phyloP scores from a whole-genome alignment of 1,140 invertebrate genomes.

The Pemphigus obesinymphae region DNA sequence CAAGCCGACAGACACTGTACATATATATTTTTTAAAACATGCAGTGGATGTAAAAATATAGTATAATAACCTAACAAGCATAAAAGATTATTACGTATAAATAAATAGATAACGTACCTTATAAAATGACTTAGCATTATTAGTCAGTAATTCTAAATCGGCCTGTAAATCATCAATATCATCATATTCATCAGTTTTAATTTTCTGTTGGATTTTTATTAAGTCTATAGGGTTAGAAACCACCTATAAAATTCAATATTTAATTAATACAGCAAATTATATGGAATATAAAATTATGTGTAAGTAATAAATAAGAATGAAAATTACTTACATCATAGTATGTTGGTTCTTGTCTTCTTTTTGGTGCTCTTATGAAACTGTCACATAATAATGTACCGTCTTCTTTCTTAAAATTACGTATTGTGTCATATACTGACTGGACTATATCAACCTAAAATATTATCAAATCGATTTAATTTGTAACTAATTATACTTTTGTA shows the following conservation, averaged over 20 bases:
- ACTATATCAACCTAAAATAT: conserved; percentile 70
- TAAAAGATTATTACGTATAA: conserved; percentile 30
- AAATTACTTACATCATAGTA: conserved; percentile 66
- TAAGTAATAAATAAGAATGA: background rate
- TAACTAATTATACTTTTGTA: background rate
- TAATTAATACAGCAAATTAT: background rate
- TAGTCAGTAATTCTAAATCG: conserved; percentile 82
- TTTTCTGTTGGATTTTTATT: conserved; percentile 88
- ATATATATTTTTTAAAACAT: too few species aligned
- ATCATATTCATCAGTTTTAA: conserved; percentile 91
- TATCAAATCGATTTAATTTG: conserved; percentile 43
- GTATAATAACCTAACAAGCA: too few species aligned
- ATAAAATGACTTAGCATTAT: conserved; percentile 90
- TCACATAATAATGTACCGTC: conserved; percentile 88
- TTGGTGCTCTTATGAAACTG: conserved; percentile 88
- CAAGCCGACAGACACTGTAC: too few species aligned
- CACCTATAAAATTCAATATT: conserved; percentile 53
- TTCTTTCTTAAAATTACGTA: conserved; percentile 86
- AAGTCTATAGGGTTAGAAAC: conserved; percentile 91
- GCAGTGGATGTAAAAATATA: too few species aligned
- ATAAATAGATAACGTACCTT: conserved; percentile 59
- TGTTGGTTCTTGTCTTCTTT: conserved; percentile 80
- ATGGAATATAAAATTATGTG: background rate
- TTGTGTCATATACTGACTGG: conserved; percentile 87
- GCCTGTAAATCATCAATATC: conserved; percentile 80